These are phyloP conservation scores for Neotoma lepida DNA, from an alignment of 2,113 vertebrate species.

Conservation along the genomic window DNA sequence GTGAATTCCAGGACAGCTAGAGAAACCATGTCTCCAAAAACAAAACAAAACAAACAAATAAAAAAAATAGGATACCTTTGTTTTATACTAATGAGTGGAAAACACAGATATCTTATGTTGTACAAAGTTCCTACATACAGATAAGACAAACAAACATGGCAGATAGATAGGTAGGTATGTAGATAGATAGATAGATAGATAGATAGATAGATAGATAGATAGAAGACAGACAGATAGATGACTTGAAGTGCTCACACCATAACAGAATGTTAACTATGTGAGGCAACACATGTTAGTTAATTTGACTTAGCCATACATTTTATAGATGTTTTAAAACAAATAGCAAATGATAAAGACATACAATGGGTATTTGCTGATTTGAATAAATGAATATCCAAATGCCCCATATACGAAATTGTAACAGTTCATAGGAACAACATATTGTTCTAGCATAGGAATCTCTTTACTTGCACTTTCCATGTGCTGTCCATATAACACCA, in stretches of 20 bases:
- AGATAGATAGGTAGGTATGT: too few relatives aligned
- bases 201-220: neutral
- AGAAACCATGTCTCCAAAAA: neutral
- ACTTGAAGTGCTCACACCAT: neutral
- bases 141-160: neutral
- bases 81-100: constrained; percentile 93
- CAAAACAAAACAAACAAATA: too few relatives aligned
- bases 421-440: constrained; percentile 79
- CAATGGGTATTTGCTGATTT: neutral
- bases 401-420: constrained; percentile 89
- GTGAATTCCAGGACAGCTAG: neutral
- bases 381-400: constrained; percentile 60
- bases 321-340: neutral
- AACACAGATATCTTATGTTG: constrained; percentile 94
- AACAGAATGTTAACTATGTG: neutral
- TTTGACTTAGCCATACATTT: neutral
- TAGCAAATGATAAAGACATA: neutral
- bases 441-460: neutral
- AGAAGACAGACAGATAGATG: neutral
- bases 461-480: neutral
- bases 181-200: neutral
- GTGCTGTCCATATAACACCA: too few relatives aligned
- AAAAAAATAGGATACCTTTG: constrained; percentile 92
- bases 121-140: constrained; percentile 90
- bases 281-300: neutral